These are phyloP conservation scores for Microcebus ravelobensis DNA, from an alignment of 2,113 vertebrate species.

Conservation along the genomic window DNA sequence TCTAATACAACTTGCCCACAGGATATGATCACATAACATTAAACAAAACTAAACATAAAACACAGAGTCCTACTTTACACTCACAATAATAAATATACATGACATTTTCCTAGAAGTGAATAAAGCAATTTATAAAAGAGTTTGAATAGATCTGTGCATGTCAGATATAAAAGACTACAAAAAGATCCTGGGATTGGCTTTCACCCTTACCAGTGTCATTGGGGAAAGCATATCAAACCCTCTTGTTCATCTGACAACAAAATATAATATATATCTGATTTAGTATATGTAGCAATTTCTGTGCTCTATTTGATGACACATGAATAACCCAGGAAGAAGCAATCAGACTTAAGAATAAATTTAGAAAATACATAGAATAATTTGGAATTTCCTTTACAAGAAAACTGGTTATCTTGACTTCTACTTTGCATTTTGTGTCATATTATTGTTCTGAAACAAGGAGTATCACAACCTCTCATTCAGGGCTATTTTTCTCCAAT, in stretches of 20 bases:
- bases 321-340: slow-evolving; percentile 3
- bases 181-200: background rate
- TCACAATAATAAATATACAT: slow-evolving; percentile 10
- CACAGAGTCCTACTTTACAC: background rate
- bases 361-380: slow-evolving; percentile 17
- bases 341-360: background rate
- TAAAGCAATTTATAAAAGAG: background rate
- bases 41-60: slow-evolving; percentile 19
- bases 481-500: background rate
- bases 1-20: background rate
- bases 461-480: background rate
- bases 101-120: background rate
- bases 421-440: background rate
- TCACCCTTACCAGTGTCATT: background rate
- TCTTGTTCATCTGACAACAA: background rate
- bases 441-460: background rate
- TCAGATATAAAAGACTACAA: background rate
- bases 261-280: background rate
- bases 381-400: background rate
- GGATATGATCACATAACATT: background rate
- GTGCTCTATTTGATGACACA: background rate
- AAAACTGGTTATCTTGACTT: slow-evolving; percentile 17
- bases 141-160: background rate
- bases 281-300: background rate
- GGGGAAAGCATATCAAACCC: background rate